Evolutionary conservation across 1,140 invertebrate genomes (phyloP).

Genomic region (Scaptodrosophila lebanonensis): DNA sequence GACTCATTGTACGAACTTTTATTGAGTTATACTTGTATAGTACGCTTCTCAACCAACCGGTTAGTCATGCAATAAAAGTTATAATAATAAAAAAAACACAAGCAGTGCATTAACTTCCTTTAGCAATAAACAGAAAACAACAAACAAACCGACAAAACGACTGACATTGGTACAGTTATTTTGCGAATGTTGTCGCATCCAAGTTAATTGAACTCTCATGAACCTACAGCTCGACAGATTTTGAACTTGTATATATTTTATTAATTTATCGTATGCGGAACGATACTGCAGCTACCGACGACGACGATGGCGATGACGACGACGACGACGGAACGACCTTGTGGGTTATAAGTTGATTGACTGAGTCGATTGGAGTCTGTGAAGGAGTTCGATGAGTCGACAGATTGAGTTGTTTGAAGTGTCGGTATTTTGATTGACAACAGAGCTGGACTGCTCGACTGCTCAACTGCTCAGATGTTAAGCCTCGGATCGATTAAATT

Average conservation of each 20-base stretch:
- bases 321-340: too few relatives aligned
- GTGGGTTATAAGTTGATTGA: slow-evolving; percentile 28
- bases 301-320: too few relatives aligned
- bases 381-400: too few relatives aligned
- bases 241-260: slow-evolving; percentile 4
- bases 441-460: slow-evolving; percentile 17
- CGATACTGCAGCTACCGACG: not conserved
- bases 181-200: slow-evolving; percentile 32
- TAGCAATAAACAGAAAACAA: slow-evolving; percentile 41
- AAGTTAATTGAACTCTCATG: slow-evolving; percentile 69
- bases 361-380: too few relatives aligned
- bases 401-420: too few relatives aligned
- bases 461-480: slow-evolving; percentile 33
- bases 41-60: slow-evolving; percentile 19
- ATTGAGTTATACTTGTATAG: slow-evolving; percentile 19
- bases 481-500: too few relatives aligned
- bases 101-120: slow-evolving; percentile 65
- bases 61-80: slow-evolving; percentile 24
- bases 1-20: slow-evolving; percentile 57
- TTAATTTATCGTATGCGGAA: slow-evolving; percentile 54
- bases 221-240: slow-evolving; percentile 22
- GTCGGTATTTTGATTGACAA: too few relatives aligned
- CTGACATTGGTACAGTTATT: slow-evolving; percentile 71
- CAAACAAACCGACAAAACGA: not conserved
- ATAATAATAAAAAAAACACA: not conserved